phyloP scores from a whole-genome alignment of 2,888 invertebrate genomes.

The Netelia fuscicornis region DNA sequence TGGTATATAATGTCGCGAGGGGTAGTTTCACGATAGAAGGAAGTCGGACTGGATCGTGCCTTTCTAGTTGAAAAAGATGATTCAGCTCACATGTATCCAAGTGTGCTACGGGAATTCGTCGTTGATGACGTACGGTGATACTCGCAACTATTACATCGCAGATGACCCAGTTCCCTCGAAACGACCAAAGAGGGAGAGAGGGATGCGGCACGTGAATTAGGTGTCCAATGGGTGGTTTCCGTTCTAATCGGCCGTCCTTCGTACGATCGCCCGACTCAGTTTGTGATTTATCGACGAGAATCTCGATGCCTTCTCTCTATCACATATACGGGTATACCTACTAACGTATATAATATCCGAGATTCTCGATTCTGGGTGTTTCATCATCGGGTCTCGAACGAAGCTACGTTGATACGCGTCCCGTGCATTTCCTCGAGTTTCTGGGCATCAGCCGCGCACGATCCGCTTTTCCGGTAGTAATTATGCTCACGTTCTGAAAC shows the following conservation, averaged over 20 bases:
- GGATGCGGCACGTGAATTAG: no score
- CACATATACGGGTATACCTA: background rate
- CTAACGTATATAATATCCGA: background rate
- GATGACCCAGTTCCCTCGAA: no score
- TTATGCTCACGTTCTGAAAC: conserved; percentile 38
- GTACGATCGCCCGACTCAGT: conserved; percentile 3
- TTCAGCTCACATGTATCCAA: no score
- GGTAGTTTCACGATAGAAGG: background rate
- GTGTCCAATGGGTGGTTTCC: no score
- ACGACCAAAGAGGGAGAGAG: no score
- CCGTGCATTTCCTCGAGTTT: conserved; percentile 47
- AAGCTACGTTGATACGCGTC: conserved; percentile 20
- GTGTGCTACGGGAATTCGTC: no score
- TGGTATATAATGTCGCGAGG: background rate
- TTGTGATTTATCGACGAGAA: conserved; percentile 7
- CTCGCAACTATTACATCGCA: no score
- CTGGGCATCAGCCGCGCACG: conserved; percentile 1
- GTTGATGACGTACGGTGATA: no score
- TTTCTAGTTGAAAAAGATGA: no score
- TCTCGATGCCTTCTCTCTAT: background rate
- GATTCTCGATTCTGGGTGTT: conserved; percentile 12
- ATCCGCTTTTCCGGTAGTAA: conserved; percentile 36
- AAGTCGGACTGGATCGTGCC: background rate
- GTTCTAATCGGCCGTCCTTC: background rate
- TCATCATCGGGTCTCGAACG: conserved; percentile 34